phyloP scores from a whole-genome alignment of 2,888 invertebrate species.

The Anthophora plumipes region DNA sequence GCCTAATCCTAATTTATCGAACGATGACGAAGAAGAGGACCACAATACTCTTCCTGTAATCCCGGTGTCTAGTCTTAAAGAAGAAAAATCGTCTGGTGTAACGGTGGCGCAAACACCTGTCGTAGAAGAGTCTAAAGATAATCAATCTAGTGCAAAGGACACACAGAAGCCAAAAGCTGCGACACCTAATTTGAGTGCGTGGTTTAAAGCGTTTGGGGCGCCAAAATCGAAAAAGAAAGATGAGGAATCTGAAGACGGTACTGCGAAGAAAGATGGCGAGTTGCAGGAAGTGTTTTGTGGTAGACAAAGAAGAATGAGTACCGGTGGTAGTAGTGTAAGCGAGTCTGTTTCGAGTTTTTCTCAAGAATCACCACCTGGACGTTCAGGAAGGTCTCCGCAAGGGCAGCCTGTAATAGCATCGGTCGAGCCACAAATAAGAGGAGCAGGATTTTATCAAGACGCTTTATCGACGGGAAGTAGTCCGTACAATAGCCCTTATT shows the following conservation, averaged over 20 bases:
- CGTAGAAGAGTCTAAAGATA: slow-evolving; percentile 74
- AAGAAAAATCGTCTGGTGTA: slow-evolving; percentile 75
- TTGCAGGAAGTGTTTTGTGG: slow-evolving; percentile 83
- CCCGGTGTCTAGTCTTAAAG: slow-evolving; percentile 70
- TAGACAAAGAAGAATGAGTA: slow-evolving; percentile 85
- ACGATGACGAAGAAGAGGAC: slow-evolving; percentile 84
- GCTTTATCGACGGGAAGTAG: slow-evolving; percentile 93
- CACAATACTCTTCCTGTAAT: slow-evolving; percentile 68
- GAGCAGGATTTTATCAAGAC: slow-evolving; percentile 94
- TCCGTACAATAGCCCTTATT: slow-evolving; percentile 89
- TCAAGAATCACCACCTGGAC: slow-evolving; percentile 89
- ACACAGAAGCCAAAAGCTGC: slow-evolving; percentile 88
- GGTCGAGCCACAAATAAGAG: slow-evolving; percentile 92
- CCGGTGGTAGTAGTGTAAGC: slow-evolving; percentile 81
- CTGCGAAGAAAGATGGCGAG: slow-evolving; percentile 83
- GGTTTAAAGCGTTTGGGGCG: slow-evolving; percentile 96
- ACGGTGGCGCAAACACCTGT: slow-evolving; percentile 72
- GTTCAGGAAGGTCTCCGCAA: slow-evolving; percentile 80
- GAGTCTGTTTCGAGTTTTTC: slow-evolving; percentile 82
- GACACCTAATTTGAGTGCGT: slow-evolving; percentile 94
- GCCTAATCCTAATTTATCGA: slow-evolving; percentile 80
- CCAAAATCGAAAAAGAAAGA: slow-evolving; percentile 91
- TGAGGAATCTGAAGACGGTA: slow-evolving; percentile 83
- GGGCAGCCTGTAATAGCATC: slow-evolving; percentile 88
- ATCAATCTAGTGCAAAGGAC: slow-evolving; percentile 75